phyloP scores from a whole-genome alignment of 2,797 vertebrate genomes.

The Phalanger gymnotis region DNA sequence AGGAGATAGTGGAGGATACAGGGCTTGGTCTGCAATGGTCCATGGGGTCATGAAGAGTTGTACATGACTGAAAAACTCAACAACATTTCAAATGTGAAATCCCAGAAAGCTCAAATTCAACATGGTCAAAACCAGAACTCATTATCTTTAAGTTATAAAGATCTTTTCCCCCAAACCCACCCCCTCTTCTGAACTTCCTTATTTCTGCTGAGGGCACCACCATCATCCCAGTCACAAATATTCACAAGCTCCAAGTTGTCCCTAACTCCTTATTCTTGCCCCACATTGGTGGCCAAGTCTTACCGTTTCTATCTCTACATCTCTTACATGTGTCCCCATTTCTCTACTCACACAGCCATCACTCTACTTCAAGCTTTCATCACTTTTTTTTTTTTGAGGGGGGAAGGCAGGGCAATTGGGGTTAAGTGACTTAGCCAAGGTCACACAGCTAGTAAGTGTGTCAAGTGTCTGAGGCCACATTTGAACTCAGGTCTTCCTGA shows the following conservation, averaged over 20 bases:
- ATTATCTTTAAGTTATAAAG: background rate
- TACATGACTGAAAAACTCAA: background rate
- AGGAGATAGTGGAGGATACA: background rate
- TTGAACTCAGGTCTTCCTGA: too few species aligned
- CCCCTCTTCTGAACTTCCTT: background rate
- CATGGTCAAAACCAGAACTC: background rate
- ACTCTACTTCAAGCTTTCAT: too few species aligned
- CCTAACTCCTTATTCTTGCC: background rate
- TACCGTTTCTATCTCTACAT: background rate
- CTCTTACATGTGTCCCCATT: background rate
- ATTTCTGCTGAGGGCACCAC: background rate
- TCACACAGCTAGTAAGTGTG: too few species aligned
- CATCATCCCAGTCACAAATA: background rate
- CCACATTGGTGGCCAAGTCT: background rate
- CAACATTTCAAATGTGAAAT: background rate
- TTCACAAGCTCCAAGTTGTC: background rate
- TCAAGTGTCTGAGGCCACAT: too few species aligned
- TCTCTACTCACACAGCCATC: background rate
- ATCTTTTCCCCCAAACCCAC: too few species aligned
- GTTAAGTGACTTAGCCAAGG: too few species aligned
- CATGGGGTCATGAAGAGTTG: background rate
- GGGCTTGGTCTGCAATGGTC: background rate
- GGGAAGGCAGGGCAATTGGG: too few species aligned
- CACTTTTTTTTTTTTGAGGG: too few species aligned
- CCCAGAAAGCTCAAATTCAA: background rate